Evolutionary conservation across 1,140 invertebrate species (phyloP), one percentile per base, ranked within the genome.

Genomic region (Dreissena polymorpha): DNA sequence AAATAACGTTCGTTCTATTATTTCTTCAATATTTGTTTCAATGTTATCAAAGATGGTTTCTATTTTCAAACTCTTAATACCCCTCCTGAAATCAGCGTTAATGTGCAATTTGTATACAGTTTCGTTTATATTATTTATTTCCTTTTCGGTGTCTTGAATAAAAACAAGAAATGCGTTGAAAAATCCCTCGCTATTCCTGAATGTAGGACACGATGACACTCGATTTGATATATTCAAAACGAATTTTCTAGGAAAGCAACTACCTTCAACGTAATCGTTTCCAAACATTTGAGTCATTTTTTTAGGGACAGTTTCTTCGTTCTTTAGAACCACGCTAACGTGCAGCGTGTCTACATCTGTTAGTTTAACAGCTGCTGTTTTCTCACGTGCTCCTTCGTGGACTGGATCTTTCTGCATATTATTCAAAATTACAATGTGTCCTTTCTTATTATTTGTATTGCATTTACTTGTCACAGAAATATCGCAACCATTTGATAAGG

Each of bases 21-120:
- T 13, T 75, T 83, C 81, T n/a, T 76, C 81, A 10, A 83, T 65
- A 49, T 49, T 75, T 39, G 73, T 70, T 64, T 83, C 81, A 72
- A 83, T 83, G 53, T 83, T 76, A 49, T 83, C 81, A 77, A 83
- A 83, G 16, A 83, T 57, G 12, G 81, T 83, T 71, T 83, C 81
- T 25, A 83, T 83, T 39, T 63, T 49, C 5, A 71, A n/a, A 63
- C 65, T 70, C 49, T 57, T 69, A 8, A 76, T 16, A 60, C 60
- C 57, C 51, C 50, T 51, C 3, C 23, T 68, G 21, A 83, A 60
- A 21, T 63, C 63, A 49, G 67, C 57, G 53, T 83, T 83, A 1
- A 83, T 51, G 25, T 51, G 50, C 14, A 83, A 27, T 64, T 77
- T 75, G 29, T 76, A 83, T 12, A 83, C 73, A 70, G 21, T 69